Percentiles rank a stretch among this genome's conserved stretches.
Conservation (phyloP, 2,888 invertebrate species). For the Dicyrtomina minuta region DNA sequence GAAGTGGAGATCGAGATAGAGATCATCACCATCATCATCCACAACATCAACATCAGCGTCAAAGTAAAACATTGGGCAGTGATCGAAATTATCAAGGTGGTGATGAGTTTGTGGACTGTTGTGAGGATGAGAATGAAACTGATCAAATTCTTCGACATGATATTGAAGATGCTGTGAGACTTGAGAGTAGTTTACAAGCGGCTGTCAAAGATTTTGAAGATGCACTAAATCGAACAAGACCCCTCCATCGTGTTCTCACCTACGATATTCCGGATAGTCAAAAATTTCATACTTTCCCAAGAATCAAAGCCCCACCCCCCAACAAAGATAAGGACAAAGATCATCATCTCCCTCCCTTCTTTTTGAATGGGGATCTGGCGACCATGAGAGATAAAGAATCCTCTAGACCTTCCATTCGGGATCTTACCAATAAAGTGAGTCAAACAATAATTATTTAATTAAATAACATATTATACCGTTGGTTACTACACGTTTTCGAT, state of each 20-base stretch:
- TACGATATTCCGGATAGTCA: conserved; percentile 49
- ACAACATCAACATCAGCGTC: neutral
- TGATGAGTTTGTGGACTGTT: neutral
- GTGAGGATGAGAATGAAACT: neutral
- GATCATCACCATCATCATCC: no score
- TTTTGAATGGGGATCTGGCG: conserved; percentile 9
- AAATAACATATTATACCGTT: neutral
- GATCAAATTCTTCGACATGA: neutral
- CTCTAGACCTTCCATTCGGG: conserved; percentile 20
- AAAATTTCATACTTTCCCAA: conserved; percentile 52
- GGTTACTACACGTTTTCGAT: no score
- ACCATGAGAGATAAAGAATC: conserved; percentile 20
- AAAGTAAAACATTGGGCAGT: neutral
- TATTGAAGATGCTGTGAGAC: neutral
- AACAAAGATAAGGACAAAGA: conserved; percentile 10
- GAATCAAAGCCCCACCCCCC: conserved; percentile 41
- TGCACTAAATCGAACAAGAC: conserved; percentile 63
- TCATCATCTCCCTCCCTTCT: neutral
- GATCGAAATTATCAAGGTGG: conserved; percentile 21
- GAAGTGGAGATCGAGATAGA: conserved; percentile 11
- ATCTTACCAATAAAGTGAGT: conserved; percentile 17
- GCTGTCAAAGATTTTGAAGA: conserved; percentile 72
- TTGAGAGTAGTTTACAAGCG: conserved; percentile 33
- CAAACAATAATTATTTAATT: neutral
- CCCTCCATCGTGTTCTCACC: conserved; percentile 39